phyloP scores from a whole-genome alignment of 2,888 invertebrate species.

The Drosophila anomalata region DNA sequence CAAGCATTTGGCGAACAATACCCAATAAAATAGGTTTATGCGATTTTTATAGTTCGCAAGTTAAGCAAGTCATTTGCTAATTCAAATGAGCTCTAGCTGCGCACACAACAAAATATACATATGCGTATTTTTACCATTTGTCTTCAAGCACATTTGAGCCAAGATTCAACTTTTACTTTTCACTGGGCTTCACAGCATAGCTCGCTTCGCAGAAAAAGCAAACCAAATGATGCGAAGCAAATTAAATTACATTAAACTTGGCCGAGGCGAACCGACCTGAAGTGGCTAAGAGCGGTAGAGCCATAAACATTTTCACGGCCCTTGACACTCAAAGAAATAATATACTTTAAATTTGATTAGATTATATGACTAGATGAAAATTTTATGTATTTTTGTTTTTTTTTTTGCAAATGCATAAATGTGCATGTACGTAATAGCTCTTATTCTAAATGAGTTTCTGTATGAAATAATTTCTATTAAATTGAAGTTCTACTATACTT shows the following conservation, averaged over 20 bases:
- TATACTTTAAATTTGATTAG: background rate
- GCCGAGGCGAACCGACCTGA: constrained; percentile 27
- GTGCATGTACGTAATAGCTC: too few relatives aligned
- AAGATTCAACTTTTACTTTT: constrained; percentile 67
- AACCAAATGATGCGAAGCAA: constrained; percentile 45
- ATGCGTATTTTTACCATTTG: background rate
- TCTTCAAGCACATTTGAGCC: constrained; percentile 8
- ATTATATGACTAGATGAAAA: background rate
- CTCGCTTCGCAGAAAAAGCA: constrained; percentile 51
- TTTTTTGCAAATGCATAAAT: background rate
- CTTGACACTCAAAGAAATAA: constrained; percentile 29
- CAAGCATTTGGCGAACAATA: background rate
- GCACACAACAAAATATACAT: background rate
- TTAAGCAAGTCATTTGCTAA: constrained; percentile 20
- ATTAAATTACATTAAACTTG: constrained; percentile 52
- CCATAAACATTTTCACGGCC: constrained; percentile 62
- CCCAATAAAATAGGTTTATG: constrained; percentile 12
- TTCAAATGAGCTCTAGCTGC: background rate
- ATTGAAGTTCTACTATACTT: too few relatives aligned
- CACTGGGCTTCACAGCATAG: constrained; percentile 27
- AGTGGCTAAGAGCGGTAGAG: constrained; percentile 50
- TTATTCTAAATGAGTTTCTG: too few relatives aligned
- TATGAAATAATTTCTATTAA: too few relatives aligned
- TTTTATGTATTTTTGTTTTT: background rate
- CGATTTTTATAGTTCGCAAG: constrained; percentile 5